Base-by-base conservation (phyloP, 2,113 vertebrate genomes). In the Corydoras maculifer region DNA sequence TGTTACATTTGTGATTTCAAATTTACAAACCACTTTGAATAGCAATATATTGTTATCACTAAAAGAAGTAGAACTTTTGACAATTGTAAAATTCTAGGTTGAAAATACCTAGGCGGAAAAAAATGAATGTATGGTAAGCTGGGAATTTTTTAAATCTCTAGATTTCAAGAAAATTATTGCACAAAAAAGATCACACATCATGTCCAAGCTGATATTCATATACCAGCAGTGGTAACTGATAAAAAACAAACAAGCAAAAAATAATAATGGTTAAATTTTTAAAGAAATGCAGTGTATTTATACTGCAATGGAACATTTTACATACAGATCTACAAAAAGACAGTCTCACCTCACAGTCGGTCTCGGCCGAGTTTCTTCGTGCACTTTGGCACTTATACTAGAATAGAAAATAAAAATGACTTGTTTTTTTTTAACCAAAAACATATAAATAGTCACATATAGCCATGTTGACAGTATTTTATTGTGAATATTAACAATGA, bases 301-400 rank as follows among this genome's bases (percentile, higher is more conserved):
- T n/a, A 10, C 31, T 8, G 30, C 2, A 63, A 9, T 51, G 1
- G 14, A 11, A 60, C 30, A 58, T 32, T 13, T 43, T 3, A 18
- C 11, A 65, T 8, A 58, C 2, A 62, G 14, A 35, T 5, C 32
- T 13, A 32, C 4, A 50, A 31, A 70, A 5, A 32, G 32, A 63
- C 0, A 30, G 4, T 68, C 88, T 88, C 31, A 98, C 96, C 93
- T 98, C 96, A 73, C 81, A 80, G 86, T 91, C 93, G 69, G 94
- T 93, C 69, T 91, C 91, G 55, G 89, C 86, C 49, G 92, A 94
- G 84, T 83, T 93, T 87, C 95, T 95, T 69, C 94, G 89, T 61
- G 91, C 89, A 78, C 83, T 90, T 80, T 90, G 89, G 75, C 88
- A 89, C 73, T 90, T 90, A 77, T 90, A 86, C 90, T 91, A 80